These are phyloP conservation scores for Parascotia fuliginaria DNA, from an alignment of 2,888 invertebrate species.

Conservation along the genomic window DNA sequence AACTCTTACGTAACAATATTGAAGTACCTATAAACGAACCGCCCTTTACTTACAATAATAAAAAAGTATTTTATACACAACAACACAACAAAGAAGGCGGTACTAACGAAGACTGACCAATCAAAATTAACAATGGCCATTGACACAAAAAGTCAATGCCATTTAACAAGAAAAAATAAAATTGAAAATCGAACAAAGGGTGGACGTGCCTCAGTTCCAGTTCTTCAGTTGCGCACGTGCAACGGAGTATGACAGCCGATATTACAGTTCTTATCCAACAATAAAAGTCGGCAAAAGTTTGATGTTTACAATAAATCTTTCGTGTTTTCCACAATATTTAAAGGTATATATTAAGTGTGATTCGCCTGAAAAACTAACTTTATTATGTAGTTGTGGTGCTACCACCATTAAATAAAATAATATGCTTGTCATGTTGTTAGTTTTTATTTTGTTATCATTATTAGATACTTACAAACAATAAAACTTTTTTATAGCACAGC, in stretches of 20 bases:
- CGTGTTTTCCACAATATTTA: no score
- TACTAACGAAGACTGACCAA: slow-evolving; percentile 57
- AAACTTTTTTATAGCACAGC: no score
- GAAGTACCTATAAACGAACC: slow-evolving; percentile 34
- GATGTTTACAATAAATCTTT: no score
- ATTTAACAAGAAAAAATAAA: slow-evolving; percentile 59
- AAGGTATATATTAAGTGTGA: no score
- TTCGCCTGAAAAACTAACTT: not conserved
- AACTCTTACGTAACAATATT: slow-evolving; percentile 54
- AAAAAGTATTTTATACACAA: slow-evolving; percentile 49
- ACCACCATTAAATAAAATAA: slow-evolving; percentile 21
- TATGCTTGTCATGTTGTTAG: slow-evolving; percentile 12
- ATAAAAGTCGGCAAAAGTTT: slow-evolving; percentile 24
- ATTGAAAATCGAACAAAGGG: slow-evolving; percentile 63
- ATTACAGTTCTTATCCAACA: slow-evolving; percentile 46
- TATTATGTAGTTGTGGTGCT: not conserved
- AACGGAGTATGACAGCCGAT: slow-evolving; percentile 47
- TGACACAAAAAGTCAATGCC: slow-evolving; percentile 58
- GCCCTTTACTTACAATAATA: slow-evolving; percentile 38
- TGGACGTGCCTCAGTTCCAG: slow-evolving; percentile 70
- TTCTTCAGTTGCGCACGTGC: slow-evolving; percentile 60
- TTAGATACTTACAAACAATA: no score
- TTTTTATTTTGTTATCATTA: not conserved
- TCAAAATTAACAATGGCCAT: slow-evolving; percentile 66
- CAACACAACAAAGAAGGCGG: slow-evolving; percentile 57